These are phyloP conservation scores for Sinhomidia bicolor DNA, from an alignment of 2,888 invertebrate species.

Conservation along the genomic window DNA sequence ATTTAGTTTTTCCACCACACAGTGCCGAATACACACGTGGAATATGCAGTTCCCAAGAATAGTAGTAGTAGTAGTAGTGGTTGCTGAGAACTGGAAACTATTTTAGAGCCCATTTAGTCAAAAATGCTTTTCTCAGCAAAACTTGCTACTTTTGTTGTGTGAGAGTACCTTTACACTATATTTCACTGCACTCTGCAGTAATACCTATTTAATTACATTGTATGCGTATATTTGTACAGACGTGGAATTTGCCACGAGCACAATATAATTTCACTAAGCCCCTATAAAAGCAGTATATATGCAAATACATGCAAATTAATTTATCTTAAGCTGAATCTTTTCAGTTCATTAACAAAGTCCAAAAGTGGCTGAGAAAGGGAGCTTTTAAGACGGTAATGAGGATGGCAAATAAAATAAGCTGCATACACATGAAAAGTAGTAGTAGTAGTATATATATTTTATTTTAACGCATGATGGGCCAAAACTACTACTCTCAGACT, in stretches of 20 bases:
- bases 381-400: slow-evolving; percentile 62
- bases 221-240: background rate
- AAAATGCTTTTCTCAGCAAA: background rate
- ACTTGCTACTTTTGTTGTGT: too few relatives aligned
- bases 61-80: background rate
- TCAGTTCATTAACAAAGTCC: slow-evolving; percentile 67
- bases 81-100: too few relatives aligned
- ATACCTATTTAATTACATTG: background rate
- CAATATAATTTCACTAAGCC: background rate
- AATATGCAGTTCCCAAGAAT: background rate
- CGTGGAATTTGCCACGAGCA: background rate
- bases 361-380: slow-evolving; percentile 58
- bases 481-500: too few relatives aligned
- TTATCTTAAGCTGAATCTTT: slow-evolving; percentile 60
- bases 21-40: background rate
- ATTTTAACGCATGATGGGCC: too few relatives aligned
- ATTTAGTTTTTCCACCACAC: slow-evolving; percentile 14
- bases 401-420: slow-evolving; percentile 25
- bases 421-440: background rate
- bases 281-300: slow-evolving; percentile 24
- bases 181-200: background rate
- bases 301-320: slow-evolving; percentile 69
- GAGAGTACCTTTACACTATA: background rate
- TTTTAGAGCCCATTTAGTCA: background rate
- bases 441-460: too few relatives aligned